Evolutionary conservation across 2,888 invertebrate genomes (phyloP).

Genomic region (Copidosoma aretas): DNA sequence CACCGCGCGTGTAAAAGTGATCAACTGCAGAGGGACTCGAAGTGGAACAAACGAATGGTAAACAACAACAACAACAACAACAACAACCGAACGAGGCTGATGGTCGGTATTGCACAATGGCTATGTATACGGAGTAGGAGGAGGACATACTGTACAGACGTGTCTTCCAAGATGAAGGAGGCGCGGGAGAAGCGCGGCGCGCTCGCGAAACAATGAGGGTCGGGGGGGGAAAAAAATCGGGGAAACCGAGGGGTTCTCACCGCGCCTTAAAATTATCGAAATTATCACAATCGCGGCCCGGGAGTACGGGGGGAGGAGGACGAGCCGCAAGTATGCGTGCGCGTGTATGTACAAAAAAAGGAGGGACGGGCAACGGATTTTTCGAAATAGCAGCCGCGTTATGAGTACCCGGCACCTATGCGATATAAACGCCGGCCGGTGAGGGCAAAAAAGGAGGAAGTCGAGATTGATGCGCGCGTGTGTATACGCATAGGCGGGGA

Average conservation of each 20-base stretch:
- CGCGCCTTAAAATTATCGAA: slow-evolving; percentile 40
- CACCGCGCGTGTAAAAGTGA: too few species aligned
- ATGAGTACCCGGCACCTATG: not conserved
- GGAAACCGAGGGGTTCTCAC: slow-evolving; percentile 30
- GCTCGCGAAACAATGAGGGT: slow-evolving; percentile 2
- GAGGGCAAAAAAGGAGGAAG: slow-evolving; percentile 19
- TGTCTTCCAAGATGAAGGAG: slow-evolving; percentile 24
- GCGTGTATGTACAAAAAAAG: too few species aligned
- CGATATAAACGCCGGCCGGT: not conserved
- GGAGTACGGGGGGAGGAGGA: not conserved
- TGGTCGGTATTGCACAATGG: slow-evolving; percentile 17
- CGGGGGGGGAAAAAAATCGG: slow-evolving; percentile 6
- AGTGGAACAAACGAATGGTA: not conserved
- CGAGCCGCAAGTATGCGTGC: not conserved
- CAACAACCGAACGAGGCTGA: not conserved
- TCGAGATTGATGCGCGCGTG: slow-evolving; percentile 25
- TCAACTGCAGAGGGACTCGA: too few species aligned
- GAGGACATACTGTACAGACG: not conserved
- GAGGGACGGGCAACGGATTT: slow-evolving; percentile 11
- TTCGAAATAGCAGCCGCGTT: not conserved
- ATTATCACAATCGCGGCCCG: slow-evolving; percentile 31
- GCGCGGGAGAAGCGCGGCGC: slow-evolving; percentile 1
- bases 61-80: too few species aligned
- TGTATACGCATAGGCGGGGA: not conserved
- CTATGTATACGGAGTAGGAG: slow-evolving; percentile 19